Evolutionary conservation across 1,140 invertebrate genomes (phyloP).

Genomic region (Drosophila pseudoobscura): DNA sequence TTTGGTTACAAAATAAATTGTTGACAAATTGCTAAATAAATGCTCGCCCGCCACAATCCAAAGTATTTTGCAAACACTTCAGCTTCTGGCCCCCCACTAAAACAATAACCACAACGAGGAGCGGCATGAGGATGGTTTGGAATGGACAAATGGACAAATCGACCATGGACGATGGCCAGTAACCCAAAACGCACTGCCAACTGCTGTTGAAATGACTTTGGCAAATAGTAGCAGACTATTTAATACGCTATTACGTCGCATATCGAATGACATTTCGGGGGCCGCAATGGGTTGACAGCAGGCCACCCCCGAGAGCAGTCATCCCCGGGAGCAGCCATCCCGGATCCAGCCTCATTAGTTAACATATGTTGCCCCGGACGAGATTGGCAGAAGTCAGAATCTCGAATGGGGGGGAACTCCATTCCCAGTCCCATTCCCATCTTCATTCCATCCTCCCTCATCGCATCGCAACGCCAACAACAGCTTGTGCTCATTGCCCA

Average conservation of each 20-base stretch:
- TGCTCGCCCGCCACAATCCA: constrained; percentile 38
- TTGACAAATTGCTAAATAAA: constrained; percentile 82
- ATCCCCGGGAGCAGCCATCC: background rate
- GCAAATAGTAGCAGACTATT: constrained; percentile 82
- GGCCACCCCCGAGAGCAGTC: constrained; percentile 10
- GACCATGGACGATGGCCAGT: constrained; percentile 26
- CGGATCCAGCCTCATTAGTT: constrained; percentile 68
- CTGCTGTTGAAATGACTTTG: constrained; percentile 66
- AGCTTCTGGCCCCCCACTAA: constrained; percentile 22
- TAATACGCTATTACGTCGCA: constrained; percentile 80
- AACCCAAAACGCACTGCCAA: constrained; percentile 71
- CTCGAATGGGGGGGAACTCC: constrained; percentile 9
- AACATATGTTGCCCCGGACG: constrained; percentile 70
- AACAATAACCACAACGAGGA: constrained; percentile 57
- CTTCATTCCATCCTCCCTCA: constrained; percentile 22
- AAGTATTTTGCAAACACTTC: constrained; percentile 58
- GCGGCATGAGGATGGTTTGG: background rate
- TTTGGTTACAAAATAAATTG: constrained; percentile 81
- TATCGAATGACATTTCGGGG: constrained; percentile 71
- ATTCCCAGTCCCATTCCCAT: background rate
- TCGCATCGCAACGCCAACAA: constrained; percentile 39
- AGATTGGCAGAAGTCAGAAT: constrained; percentile 39
- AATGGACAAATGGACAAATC: constrained; percentile 6
- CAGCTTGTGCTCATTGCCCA: constrained; percentile 78
- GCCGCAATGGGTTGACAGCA: constrained; percentile 56